Evolutionary conservation across 2,113 vertebrate genomes (phyloP), one percentile per base, ranked within the genome.

Genomic region (Antechinus stuartii): DNA sequence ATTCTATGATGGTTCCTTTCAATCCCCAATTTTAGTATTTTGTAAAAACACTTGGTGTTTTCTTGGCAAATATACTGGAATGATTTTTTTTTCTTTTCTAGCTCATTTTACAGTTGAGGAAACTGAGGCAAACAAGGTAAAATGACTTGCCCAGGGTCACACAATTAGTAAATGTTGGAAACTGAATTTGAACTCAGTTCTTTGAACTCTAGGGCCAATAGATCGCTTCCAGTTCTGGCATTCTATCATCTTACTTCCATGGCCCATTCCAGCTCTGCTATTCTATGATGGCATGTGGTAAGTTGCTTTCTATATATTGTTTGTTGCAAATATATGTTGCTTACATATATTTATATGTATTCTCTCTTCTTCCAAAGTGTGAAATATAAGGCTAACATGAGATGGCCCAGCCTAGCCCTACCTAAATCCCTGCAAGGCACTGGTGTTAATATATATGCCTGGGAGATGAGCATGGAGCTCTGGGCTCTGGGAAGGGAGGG

Each of bases 401-500:
- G n/a, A 84, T 42, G 68, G n/a, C 6, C 68, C 22, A 84, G n/a
- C 68, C 68, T n/a, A 84, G n/a, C 16, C 0, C n/a, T 23, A 22
- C 19, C 19, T 42, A 84, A 84, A 19, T 19, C 61, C n/a, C 68
- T 23, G 35, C 16, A 84, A 42, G n/a, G 42, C 68, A 42, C 22
- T 42, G 68, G n/a, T 84, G n/a, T 42, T 42, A 84, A 84, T 84
- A 42, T 42, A 42, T 23, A 84, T 42, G n/a, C n/a, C 22, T 76
- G 68, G 68, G 42, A 84, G 35, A 84, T 42, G 68, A 84, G 42
- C 68, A 42, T 84, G n/a, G 91, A 57, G 6, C 89, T 90, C 2
- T 5, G 95, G 90, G 47, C 90, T 89, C 35, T n/a, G 46, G 47
- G 90, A 90, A 27, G 89, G 91, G 92, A 93, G 54, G 94, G 90